Percentiles rank a stretch among this genome's conserved stretches.
These are phyloP conservation scores for Gobiocypris rarus DNA, from an alignment of 2,113 vertebrate species.

Conservation along the genomic window DNA sequence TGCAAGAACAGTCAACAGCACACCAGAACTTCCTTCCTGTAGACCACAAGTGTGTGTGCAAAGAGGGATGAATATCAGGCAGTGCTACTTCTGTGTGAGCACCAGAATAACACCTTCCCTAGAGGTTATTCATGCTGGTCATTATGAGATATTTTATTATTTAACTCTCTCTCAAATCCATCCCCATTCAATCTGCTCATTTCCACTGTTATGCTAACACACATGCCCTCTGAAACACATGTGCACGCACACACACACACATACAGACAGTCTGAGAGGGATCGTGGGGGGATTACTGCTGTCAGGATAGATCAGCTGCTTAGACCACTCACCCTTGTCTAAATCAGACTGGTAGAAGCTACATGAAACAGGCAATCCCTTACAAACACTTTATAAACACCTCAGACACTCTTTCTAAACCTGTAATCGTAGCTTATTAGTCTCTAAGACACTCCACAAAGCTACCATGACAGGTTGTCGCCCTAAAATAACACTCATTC, in stretches of 20 bases:
- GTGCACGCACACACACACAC: constrained; percentile 30
- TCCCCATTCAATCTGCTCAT: neutral
- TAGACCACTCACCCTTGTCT: constrained; percentile 47
- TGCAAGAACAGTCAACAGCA: constrained; percentile 55
- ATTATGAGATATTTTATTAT: constrained; percentile 50
- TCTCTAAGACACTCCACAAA: constrained; percentile 25
- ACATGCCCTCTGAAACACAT: constrained; percentile 1
- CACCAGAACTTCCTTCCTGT: constrained; percentile 58
- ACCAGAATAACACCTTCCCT: constrained; percentile 32
- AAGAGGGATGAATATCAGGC: constrained; percentile 36
- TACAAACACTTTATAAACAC: constrained; percentile 42
- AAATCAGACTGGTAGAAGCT: constrained; percentile 35
- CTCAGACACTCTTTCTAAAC: constrained; percentile 4
- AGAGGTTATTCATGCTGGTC: constrained; percentile 32
- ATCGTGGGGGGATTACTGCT: constrained; percentile 53
- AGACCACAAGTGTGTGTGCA: constrained; percentile 32
- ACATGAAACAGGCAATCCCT: constrained; percentile 33
- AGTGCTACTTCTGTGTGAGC: constrained; percentile 31
- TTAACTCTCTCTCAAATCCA: constrained; percentile 14
- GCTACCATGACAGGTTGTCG: constrained; percentile 18
- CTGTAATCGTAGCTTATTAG: constrained; percentile 41
- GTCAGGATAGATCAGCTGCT: constrained; percentile 54
- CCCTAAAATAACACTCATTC: constrained; percentile 22
- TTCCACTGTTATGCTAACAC: neutral
- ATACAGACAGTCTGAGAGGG: constrained; percentile 31